Conservation (phyloP, 2,113 vertebrate genomes). For the Damaliscus lunatus region DNA sequence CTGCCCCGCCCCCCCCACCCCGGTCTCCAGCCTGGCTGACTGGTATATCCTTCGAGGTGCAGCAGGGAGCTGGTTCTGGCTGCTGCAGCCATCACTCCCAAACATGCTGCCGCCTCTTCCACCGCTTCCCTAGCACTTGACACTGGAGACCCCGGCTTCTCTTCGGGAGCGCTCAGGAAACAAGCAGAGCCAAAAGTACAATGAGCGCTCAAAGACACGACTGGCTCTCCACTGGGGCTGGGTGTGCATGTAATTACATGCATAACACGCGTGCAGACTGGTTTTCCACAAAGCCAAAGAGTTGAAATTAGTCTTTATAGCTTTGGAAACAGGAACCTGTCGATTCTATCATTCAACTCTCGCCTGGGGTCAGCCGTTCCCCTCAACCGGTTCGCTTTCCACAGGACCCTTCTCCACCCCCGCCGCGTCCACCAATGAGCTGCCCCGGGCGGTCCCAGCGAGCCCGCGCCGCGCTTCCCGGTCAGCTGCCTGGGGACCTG, state of each 20-base stretch:
- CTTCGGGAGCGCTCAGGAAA: background rate
- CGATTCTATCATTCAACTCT: background rate
- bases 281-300: background rate
- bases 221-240: background rate
- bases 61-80: background rate
- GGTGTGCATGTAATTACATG: rapidly evolving
- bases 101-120: background rate
- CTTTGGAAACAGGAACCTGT: background rate
- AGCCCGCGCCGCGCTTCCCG: background rate
- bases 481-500: background rate
- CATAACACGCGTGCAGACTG: rapidly evolving
- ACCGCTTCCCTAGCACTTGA: background rate
- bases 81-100: background rate
- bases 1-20: no score
- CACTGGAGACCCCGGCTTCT: background rate
- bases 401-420: background rate
- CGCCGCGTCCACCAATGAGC: background rate
- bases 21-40: background rate
- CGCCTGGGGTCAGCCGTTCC: background rate
- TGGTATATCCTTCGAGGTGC: background rate
- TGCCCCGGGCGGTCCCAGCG: background rate
- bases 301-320: background rate
- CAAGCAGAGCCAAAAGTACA: background rate
- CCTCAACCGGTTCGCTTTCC: background rate
- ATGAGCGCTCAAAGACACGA: background rate